Base-by-base conservation (phyloP, 2,888 invertebrate genomes). In the Drosophila maculinotata region DNA sequence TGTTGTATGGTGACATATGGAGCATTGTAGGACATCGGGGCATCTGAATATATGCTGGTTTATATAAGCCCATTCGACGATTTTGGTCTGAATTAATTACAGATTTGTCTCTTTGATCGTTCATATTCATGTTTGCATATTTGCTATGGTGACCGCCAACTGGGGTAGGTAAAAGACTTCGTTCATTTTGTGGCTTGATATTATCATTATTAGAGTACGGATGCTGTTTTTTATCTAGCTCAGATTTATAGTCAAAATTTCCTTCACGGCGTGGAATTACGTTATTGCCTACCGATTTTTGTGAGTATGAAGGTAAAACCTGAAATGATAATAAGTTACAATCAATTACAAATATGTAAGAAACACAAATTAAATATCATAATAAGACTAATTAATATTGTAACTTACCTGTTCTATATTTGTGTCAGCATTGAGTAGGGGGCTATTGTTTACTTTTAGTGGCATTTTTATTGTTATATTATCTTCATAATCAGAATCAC, bases 391-490 rank as follows among this genome's bases (percentile, higher is more conserved):
- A 20, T 3, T 20, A 7, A 12, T 36, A 7, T 12, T 14, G 10
- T 1, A 5, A 57, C 67, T 44, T 41, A 81, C 85, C 51, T 69
- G 70, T 30, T 67, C 51, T 10, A 54, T 65, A 47, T 49, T 60
- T 12, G 20, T 12, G 3, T 62, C 69, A 7, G 36, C 15, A n/a
- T 15, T 12, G 9, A 33, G 39, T 38, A 58, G 15, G 6, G 49
- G 38, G 1, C 58, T 33, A 7, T 78, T 78, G 14, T 87, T 83
- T 52, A 82, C 31, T 41, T 88, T 87, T 36, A 89, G 82, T 68
- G 94, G 93, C 90, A 94, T 92, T 72, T 92, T 93, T 71, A 94
- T 93, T 52, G 93, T 93, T 85, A 94, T 93, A 91, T 94, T 93
- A 91, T 94, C 93, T 39, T 93, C 93, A 52, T 92, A 93, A 28